Percentiles rank a stretch among this genome's conserved stretches.
These are phyloP conservation scores for Ophion ventricosus DNA, from an alignment of 2,888 invertebrate species.

Conservation along the genomic window DNA sequence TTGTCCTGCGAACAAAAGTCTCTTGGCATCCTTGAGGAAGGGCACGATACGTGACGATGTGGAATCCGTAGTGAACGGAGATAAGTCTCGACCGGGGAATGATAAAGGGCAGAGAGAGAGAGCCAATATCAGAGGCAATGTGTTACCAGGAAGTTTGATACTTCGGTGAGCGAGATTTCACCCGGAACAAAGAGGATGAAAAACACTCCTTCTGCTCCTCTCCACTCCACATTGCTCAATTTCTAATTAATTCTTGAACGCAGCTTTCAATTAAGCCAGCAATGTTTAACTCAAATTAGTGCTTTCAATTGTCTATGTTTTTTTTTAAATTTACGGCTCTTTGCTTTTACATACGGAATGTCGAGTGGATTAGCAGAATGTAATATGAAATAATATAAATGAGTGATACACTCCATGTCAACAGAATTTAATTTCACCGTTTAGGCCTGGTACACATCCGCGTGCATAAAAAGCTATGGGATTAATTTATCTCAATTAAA, in stretches of 20 bases:
- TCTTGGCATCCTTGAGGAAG: neutral
- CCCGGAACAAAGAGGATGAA: conserved; percentile 11
- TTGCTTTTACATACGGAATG: neutral
- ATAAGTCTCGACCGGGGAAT: conserved; percentile 31
- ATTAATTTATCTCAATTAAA: neutral
- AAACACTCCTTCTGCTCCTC: conserved; percentile 1
- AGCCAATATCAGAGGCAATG: conserved; percentile 63
- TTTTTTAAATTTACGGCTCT: neutral
- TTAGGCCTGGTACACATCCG: neutral
- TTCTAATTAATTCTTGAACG: conserved; percentile 29
- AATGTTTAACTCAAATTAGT: neutral
- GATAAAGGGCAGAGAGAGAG: conserved; percentile 50
- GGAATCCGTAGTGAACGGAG: neutral
- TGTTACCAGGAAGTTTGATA: conserved; percentile 57
- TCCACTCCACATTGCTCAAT: neutral
- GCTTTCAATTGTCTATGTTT: neutral
- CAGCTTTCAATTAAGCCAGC: conserved; percentile 12
- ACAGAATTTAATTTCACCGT: neutral
- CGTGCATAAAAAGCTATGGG: neutral
- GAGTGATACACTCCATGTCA: neutral
- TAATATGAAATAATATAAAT: neutral
- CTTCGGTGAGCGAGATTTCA: conserved; percentile 24
- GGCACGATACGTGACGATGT: neutral
- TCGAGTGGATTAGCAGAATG: neutral
- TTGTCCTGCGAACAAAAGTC: neutral